Evolutionary conservation across 1,140 invertebrate genomes (phyloP), one percentile per base, ranked within the genome.

Genomic region (Papilio xuthus): DNA sequence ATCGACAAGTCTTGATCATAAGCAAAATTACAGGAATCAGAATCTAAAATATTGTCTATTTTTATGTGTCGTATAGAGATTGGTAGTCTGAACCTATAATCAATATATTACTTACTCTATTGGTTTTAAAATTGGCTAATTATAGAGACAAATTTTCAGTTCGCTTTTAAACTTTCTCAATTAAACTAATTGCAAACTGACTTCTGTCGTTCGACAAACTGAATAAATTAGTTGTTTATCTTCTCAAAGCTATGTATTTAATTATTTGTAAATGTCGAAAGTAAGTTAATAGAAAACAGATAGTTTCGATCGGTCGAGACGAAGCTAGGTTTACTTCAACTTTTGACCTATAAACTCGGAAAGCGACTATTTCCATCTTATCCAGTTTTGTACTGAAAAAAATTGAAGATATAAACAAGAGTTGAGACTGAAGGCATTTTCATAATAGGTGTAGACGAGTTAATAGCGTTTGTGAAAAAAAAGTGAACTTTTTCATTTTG

Each of bases 191-290:
- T 67, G 60, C 60, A 32, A 23, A 60, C 56, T 60, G 60, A 28
- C 60, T 60, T 60, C 56, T 67, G 60, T 67, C 60, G 60, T 67
- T 28, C 60, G 60, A 67, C 60, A 67, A 67, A 67, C 12, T 12
- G 26, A 67, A 67, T 28, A 28, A 67, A 67, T 67, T 67, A 67
- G 12, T 67, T 67, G 60, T 28, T 32, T 67, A 67, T 12, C 6
- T 28, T 28, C 12, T 28, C 13, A 15, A 32, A 28, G 23, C 26
- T 67, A 67, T 28, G 12, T 28, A 67, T 67, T 67, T 32, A 67
- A 28, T 67, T 67, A 28, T 3, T 1, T 67, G 26, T 15, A 60
- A 60, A 4, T 15, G 56, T 60, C 32, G 23, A 67, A 67, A 67
- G 13, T 32, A 67, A 28, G 60, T 67, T 67, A 15, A 67, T 15